Percentiles rank a stretch among this genome's conserved stretches.
These are phyloP conservation scores for Odontesthes bonariensis DNA, from an alignment of 2,113 vertebrate species.

Conservation along the genomic window DNA sequence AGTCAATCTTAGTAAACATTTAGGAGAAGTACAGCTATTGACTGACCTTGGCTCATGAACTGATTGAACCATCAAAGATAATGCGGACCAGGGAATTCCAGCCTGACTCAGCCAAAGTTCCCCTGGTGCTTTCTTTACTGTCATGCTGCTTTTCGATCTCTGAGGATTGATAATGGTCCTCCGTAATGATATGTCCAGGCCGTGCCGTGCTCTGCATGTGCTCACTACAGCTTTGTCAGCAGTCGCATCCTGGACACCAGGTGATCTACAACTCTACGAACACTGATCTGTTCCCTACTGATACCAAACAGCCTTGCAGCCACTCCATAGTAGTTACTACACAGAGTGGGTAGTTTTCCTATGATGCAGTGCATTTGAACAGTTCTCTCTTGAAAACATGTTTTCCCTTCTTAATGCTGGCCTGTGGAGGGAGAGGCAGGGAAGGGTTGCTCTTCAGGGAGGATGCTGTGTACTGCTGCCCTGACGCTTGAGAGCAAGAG, in stretches of 20 bases:
- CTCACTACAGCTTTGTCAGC: slow-evolving; percentile 67
- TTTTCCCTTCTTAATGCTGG: slow-evolving; percentile 33
- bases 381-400: slow-evolving; percentile 29
- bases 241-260: slow-evolving; percentile 36
- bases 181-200: slow-evolving; percentile 71
- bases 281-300: slow-evolving; percentile 15
- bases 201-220: slow-evolving; percentile 43
- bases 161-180: slow-evolving; percentile 72
- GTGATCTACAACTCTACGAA: slow-evolving; percentile 55
- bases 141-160: slow-evolving; percentile 71
- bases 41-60: slow-evolving; percentile 61
- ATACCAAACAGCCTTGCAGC: background rate
- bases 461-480: slow-evolving; percentile 52
- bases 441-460: slow-evolving; percentile 44
- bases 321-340: slow-evolving; percentile 22
- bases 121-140: slow-evolving; percentile 54
- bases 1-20: slow-evolving; percentile 22
- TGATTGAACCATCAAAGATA: slow-evolving; percentile 65
- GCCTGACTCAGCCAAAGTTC: slow-evolving; percentile 67
- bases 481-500: slow-evolving; percentile 59
- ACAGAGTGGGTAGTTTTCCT: slow-evolving; percentile 27
- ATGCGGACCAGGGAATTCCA: slow-evolving; percentile 62
- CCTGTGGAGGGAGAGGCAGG: background rate
- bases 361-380: slow-evolving; percentile 38
- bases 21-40: slow-evolving; percentile 41